A percentile compares a stretch with the other conserved stretches of the same genome.
phyloP scores from a whole-genome alignment of 2,888 invertebrate species.

The Drosophila stalkeri region DNA sequence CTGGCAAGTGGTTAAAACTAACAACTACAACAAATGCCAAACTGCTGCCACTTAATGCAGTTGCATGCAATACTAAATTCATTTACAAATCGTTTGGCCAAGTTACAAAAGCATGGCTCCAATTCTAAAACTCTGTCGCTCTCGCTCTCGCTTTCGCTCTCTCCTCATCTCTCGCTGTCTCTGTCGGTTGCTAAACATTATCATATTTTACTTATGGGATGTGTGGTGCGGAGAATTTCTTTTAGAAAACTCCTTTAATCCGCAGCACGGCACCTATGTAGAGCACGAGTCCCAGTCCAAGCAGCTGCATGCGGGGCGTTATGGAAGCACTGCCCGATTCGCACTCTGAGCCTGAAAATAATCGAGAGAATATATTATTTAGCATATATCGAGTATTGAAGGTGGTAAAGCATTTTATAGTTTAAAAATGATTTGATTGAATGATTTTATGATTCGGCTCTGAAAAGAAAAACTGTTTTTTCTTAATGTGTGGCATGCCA shows the following conservation, averaged over 20 bases:
- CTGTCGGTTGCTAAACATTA: conserved; percentile 49
- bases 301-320: conserved; percentile 50
- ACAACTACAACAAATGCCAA: conserved; percentile 46
- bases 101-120: conserved; percentile 44
- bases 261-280: conserved; percentile 51
- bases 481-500: conserved; percentile 15
- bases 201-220: conserved; percentile 46
- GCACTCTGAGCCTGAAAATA: conserved; percentile 74
- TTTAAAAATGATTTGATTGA: conserved; percentile 45
- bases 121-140: conserved; percentile 40
- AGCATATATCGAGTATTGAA: neutral
- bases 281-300: conserved; percentile 57
- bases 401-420: neutral
- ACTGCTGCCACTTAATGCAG: conserved; percentile 46
- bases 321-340: conserved; percentile 73
- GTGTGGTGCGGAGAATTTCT: conserved; percentile 50
- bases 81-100: conserved; percentile 69
- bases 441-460: conserved; percentile 47
- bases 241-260: conserved; percentile 70
- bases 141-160: neutral
- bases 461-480: conserved; percentile 13
- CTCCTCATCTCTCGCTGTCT: neutral
- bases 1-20: conserved; percentile 35
- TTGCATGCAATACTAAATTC: conserved; percentile 67
- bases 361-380: conserved; percentile 21